Base-by-base conservation (phyloP, 2,797 vertebrate species). In the Gymnoscopelus microlampas region DNA sequence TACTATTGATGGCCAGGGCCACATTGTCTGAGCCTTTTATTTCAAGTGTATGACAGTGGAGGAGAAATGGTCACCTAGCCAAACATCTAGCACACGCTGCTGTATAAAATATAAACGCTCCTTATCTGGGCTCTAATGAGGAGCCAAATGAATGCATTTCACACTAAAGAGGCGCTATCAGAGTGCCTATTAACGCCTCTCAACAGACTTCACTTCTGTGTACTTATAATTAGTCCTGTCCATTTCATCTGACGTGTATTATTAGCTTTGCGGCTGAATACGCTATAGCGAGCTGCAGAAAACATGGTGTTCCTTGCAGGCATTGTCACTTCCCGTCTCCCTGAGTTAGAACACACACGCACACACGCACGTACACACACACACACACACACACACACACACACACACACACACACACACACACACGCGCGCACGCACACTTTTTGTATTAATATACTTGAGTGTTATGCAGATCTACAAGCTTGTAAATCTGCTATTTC, bases 201-300 rank as follows among this genome's bases (percentile, higher is more conserved):
- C 66, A 58, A 51, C 77, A 69, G 54, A 76, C 44, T 74, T 76
- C 70, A 74, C 69, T 65, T 53, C 60, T 68, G 71, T 73, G 70
- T 77, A 80, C 60, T 77, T 66, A 73, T 77, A 85, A 87, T 84
- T 85, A 81, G 72, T 73, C 53, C 63, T 77, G 63, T 77, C 73
- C 58, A 77, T 85, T 86, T 79, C 57, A 66, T 78, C 53, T 77
- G 70, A 81, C 67, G 71, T 72, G 68, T 50, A 70, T 74, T 75
- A 80, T 81, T 68, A 55, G 61, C 77, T 54, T 47, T 74, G 60
- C 49, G 69, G 50, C 64, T 70, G 60, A 78, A 53, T 39, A 56
- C 60, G 39, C 8, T 10, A 10, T 10, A 10, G 2, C 8, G 39
- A 44, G 9, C 39, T 44, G 55, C 66, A 66, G 35, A 63, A 60